Conservation (phyloP, 2,888 invertebrate genomes). For the Microctonus brassicae region DNA sequence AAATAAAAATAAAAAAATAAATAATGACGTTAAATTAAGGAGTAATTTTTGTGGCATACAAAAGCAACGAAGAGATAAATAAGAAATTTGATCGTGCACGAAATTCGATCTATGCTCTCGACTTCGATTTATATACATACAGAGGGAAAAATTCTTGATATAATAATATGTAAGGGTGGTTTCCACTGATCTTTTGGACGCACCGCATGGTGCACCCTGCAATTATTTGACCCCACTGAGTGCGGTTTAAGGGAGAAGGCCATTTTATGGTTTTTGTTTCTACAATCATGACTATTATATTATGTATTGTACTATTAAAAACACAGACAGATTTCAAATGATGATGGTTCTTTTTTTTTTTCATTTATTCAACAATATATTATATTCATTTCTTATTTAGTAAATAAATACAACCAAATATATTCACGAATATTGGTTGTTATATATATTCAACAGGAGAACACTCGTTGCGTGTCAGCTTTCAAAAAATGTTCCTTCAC, state of each 20-base stretch:
- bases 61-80: conserved; percentile 16
- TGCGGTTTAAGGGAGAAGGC: conserved; percentile 25
- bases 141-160: conserved; percentile 41
- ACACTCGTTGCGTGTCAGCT: conserved; percentile 42
- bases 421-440: conserved; percentile 34
- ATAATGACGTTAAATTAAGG: background rate
- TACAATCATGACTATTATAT: conserved; percentile 25
- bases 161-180: conserved; percentile 35
- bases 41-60: background rate
- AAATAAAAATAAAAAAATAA: conserved; percentile 4
- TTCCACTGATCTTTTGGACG: conserved; percentile 39
- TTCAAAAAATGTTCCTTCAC: conserved; percentile 36
- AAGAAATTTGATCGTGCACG: conserved; percentile 26
- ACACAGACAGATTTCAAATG: conserved; percentile 41
- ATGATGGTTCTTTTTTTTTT: conserved; percentile 26
- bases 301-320: conserved; percentile 33
- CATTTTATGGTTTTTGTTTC: conserved; percentile 46
- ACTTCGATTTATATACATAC: conserved; percentile 1
- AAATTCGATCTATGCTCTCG: conserved; percentile 18
- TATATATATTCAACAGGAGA: conserved; percentile 39
- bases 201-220: conserved; percentile 44
- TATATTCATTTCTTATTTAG: conserved; percentile 4
- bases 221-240: conserved; percentile 47
- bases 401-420: background rate
- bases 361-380: conserved; percentile 14